Percentiles rank a stretch among this genome's conserved stretches.
phyloP scores from a whole-genome alignment of 35 echinoderm and acorn worm genomes.

The Strongylocentrotus purpuratus region DNA sequence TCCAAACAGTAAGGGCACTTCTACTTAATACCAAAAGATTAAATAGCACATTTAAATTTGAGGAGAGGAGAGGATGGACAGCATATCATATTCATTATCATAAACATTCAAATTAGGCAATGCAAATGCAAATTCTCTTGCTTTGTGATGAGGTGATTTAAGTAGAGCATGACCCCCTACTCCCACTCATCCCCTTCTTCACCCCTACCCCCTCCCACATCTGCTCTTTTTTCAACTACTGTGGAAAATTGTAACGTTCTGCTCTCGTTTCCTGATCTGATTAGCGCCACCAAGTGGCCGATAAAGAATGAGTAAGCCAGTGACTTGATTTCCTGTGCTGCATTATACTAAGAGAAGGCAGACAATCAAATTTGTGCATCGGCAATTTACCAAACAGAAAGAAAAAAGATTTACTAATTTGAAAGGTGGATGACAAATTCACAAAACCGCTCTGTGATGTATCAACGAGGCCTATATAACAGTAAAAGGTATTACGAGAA shows the following conservation, averaged over 20 bases:
- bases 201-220: neutral
- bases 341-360: neutral
- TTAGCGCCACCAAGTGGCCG: neutral
- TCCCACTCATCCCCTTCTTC: neutral
- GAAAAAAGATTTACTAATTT: neutral
- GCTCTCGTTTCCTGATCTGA: neutral
- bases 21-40: no score
- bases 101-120: no score
- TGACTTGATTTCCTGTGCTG: neutral
- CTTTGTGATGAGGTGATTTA: no score
- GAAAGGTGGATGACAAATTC: neutral
- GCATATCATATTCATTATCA: no score
- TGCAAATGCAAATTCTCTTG: no score
- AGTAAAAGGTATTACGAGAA: no score
- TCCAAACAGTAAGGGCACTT: no score
- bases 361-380: neutral
- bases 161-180: no score
- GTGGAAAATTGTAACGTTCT: neutral
- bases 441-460: neutral
- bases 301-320: neutral
- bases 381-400: neutral
- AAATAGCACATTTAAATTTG: no score
- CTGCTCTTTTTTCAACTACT: neutral
- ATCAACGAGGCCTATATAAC: no score
- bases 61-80: no score